phyloP scores from a whole-genome alignment of 2,797 vertebrate species.

The Betta splendens region DNA sequence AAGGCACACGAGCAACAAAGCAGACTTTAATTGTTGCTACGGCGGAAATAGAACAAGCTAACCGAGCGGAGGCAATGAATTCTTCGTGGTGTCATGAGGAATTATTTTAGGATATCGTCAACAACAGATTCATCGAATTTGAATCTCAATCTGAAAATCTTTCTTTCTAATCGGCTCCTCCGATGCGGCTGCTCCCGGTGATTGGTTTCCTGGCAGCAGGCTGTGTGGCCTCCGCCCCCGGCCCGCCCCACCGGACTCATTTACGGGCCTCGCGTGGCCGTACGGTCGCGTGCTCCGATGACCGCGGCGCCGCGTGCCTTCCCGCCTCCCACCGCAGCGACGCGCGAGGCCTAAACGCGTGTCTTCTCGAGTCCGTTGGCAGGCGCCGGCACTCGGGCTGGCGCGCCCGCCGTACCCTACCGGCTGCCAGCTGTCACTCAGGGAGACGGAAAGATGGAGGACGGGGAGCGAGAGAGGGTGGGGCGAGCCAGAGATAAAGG shows the following conservation, averaged over 20 bases:
- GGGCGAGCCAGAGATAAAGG: slow-evolving; percentile 41
- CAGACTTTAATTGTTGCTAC: slow-evolving; percentile 46
- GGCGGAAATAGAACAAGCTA: slow-evolving; percentile 27
- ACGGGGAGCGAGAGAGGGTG: slow-evolving; percentile 36
- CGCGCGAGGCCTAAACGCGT: slow-evolving; percentile 64
- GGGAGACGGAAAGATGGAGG: slow-evolving; percentile 71
- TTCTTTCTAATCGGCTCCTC: slow-evolving; percentile 27
- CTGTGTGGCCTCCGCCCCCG: slow-evolving; percentile 33
- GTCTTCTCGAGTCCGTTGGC: slow-evolving; percentile 75
- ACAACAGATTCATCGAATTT: slow-evolving; percentile 3
- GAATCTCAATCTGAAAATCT: slow-evolving; percentile 10
- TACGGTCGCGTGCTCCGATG: slow-evolving; percentile 56
- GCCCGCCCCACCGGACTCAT: slow-evolving; percentile 52
- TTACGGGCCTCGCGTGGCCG: slow-evolving; percentile 35
- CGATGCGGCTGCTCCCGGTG: slow-evolving; percentile 15
- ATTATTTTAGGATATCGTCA: slow-evolving; percentile 1
- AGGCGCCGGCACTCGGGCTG: slow-evolving; percentile 73
- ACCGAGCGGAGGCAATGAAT: neutral
- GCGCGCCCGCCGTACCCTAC: slow-evolving; percentile 81
- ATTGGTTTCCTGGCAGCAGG: slow-evolving; percentile 46
- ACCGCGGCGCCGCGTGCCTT: slow-evolving; percentile 49
- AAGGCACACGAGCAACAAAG: slow-evolving; percentile 27
- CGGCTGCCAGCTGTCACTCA: slow-evolving; percentile 85
- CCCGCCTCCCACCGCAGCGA: no score
- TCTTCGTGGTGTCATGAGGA: slow-evolving; percentile 1